A percentile compares a stretch with the other conserved stretches of the same genome.
phyloP scores from a whole-genome alignment of 2,888 invertebrate species.

The Stegana nigrithorax region DNA sequence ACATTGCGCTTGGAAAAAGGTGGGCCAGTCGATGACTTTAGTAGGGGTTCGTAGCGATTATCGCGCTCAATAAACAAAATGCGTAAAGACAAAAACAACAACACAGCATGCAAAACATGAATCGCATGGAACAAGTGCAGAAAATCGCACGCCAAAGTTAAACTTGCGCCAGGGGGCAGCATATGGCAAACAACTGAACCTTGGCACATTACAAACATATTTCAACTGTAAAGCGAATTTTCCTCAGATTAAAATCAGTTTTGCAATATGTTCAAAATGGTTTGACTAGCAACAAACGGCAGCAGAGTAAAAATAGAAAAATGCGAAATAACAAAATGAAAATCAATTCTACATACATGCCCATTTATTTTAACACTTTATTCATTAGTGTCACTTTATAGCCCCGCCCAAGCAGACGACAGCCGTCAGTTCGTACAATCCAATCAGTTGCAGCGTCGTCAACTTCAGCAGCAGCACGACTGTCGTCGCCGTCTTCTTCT shows the following conservation, averaged over 20 bases:
- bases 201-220: not conserved
- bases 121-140: slow-evolving; percentile 56
- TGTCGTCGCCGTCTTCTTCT: not conserved
- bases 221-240: too few relatives aligned
- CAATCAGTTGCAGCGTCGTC: not conserved
- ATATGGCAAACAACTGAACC: not conserved
- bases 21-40: slow-evolving; percentile 8
- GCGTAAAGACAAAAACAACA: too few relatives aligned
- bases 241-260: not conserved
- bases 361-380: slow-evolving; percentile 16
- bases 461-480: not conserved
- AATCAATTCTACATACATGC: too few relatives aligned
- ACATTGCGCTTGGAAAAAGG: not conserved
- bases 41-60: slow-evolving; percentile 8
- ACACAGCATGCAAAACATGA: too few relatives aligned
- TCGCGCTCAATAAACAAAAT: slow-evolving; percentile 41
- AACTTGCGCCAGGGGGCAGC: slow-evolving; percentile 27
- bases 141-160: slow-evolving; percentile 55
- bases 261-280: too few relatives aligned
- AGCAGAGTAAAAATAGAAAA: too few relatives aligned
- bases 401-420: slow-evolving; percentile 1
- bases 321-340: too few relatives aligned
- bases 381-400: slow-evolving; percentile 13
- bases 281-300: not conserved
- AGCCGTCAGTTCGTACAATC: not conserved